Conservation (phyloP, 30 jellyfish, hydroid and myxozoan species). For the Mastigias papua region DNA sequence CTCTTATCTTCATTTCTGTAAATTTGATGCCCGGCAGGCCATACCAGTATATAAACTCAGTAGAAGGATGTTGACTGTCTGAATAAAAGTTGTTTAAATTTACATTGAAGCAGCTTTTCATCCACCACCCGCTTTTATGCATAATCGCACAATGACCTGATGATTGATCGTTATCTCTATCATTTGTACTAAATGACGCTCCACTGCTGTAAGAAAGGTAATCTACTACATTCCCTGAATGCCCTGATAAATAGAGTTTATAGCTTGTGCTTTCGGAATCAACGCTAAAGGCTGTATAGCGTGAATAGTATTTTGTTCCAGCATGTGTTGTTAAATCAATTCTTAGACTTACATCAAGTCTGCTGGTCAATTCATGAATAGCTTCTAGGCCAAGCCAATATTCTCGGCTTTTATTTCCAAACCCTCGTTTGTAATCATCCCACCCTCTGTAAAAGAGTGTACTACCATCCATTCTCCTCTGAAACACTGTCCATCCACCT, state of each 20-base stretch:
- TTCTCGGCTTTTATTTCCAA: background rate
- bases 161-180: background rate
- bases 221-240: constrained; percentile 12
- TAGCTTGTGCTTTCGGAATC: background rate
- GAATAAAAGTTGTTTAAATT: background rate
- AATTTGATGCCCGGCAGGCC: background rate
- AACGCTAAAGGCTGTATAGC: background rate
- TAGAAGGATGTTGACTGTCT: background rate
- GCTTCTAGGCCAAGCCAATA: constrained; percentile 20
- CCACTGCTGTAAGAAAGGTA: background rate
- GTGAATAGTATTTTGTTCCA: background rate
- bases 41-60: background rate
- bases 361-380: background rate
- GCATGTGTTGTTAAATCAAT: background rate
- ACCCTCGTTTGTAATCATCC: constrained; percentile 7
- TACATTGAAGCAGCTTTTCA: background rate
- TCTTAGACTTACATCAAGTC: background rate
- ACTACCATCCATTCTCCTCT: constrained; percentile 16
- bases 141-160: background rate
- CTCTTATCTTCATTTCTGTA: background rate
- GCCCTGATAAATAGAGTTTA: background rate
- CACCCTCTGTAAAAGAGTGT: background rate
- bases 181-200: background rate
- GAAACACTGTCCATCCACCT: constrained; percentile 29
- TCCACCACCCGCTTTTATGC: background rate